Base-by-base conservation (phyloP, 2,888 invertebrate species). In the Chydorus sphaericus region DNA sequence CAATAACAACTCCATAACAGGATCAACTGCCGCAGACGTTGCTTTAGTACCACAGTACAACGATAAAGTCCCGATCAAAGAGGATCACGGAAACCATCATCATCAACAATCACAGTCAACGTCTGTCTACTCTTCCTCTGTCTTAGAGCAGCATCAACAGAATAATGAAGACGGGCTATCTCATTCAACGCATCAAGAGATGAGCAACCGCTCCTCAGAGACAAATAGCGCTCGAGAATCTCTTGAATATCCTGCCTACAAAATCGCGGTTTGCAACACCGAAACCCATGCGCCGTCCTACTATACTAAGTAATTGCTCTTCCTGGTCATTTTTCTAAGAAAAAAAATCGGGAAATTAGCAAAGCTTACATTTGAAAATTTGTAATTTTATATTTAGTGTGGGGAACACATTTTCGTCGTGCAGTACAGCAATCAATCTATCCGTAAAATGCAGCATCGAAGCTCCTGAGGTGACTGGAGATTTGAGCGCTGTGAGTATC, bases 361-460 rank as follows among this genome's bases (percentile, higher is more conserved):
- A 38, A 38, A 8, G 20, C 5, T 37, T 38, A 18, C n/a, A 18
- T 3, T 4, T 14, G 8, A 4, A 39, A 33, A 14, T 33, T 8
- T 44, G 7, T 8, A 44, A 18, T 44, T 10, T 50, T 50, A 23
- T 29, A 50, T 48, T 7, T 26, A 52, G 52, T 20, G 36, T 36
- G 14, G 52, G 52, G 20, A 52, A 31, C 20, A 20, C 52, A 52
- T 36, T 52, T 11, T 31, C 52, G 11, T 50, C 56, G 30, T 55
- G 44, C 37, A 48, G 56, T 20, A 48, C 67, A 48, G 85, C 84
- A 62, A 86, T 85, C 69, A 86, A 84, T 76, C 75, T 85, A 63
- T 85, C 84, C 62, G 88, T 88, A 66, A 89, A 88, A 75, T 86
- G 87, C 48, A 58, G 52, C 37, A 57, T 48, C 68, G 82, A 82